Conservation (phyloP, 1,140 invertebrate genomes). For the Trichonephila inaurata region DNA sequence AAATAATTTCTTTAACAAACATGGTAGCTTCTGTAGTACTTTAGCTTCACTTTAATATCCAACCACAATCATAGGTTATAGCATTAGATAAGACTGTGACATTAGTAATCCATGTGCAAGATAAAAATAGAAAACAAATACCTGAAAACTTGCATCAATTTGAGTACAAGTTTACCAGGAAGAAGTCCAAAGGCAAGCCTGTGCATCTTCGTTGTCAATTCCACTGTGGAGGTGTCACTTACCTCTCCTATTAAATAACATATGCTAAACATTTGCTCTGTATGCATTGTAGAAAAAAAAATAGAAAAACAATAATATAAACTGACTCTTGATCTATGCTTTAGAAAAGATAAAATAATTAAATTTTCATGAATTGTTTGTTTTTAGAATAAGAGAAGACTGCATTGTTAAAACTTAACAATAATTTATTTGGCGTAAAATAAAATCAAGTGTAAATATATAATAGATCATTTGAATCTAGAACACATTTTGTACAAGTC, state of each 20-base stretch:
- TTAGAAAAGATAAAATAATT: neutral
- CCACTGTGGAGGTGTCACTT: neutral
- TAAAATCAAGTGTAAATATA: conserved; percentile 61
- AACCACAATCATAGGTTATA: neutral
- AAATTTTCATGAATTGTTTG: neutral
- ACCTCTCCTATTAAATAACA: neutral
- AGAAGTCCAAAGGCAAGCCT: neutral
- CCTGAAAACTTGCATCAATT: conserved; percentile 70
- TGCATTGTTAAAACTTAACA: conserved; percentile 66
- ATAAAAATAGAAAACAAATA: conserved; percentile 53
- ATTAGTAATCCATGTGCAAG: conserved; percentile 32
- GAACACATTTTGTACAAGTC: conserved; percentile 46
- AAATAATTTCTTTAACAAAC: neutral
- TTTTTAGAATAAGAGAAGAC: conserved; percentile 13
- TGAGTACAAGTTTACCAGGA: conserved; percentile 58
- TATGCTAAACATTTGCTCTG: neutral
- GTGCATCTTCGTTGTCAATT: neutral
- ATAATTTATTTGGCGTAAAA: conserved; percentile 55
- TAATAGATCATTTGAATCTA: conserved; percentile 67
- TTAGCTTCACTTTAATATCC: neutral
- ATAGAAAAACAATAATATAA: neutral
- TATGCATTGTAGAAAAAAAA: neutral
- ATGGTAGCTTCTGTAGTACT: neutral
- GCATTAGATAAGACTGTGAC: conserved; percentile 33
- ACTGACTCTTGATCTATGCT: neutral